Base-by-base conservation (phyloP, 2,113 vertebrate species). In the Pycnonotus jocosus region DNA sequence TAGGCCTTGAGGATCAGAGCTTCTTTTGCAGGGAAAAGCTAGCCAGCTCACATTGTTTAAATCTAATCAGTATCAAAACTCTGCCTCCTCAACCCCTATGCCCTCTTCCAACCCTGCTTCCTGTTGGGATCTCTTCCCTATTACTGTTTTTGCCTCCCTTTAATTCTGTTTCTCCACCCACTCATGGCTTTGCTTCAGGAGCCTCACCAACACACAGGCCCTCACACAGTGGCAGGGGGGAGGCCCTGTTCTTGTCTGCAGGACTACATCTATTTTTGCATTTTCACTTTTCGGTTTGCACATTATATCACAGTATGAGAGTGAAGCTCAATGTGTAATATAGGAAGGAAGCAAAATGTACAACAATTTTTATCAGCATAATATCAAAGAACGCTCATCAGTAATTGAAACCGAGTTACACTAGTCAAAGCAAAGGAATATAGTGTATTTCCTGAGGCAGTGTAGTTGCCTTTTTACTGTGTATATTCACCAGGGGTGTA, bases 331-430 rank as follows among this genome's bases (percentile, higher is more conserved):
- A 31, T 25, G 38, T 7, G 11, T 11, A 65, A 40, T 7, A 12
- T 3, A 33, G 30, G 25, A 56, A 82, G 30, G 1, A 13, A 81
- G 56, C 30, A 62, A 96, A 83, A 62, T 17, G 53, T 27, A 21
- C 70, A 69, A n/a, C 0, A 5, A 15, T 86, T 94, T 73, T 90
- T 92, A 93, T 74, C 69, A 71, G 35, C 25, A 20, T 22, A 73
- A 20, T 78, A 81, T 38, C 76, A 86, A 90, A 90, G 76, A 68
- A 61, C 88, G 91, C 81, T 73, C 82, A 53, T 60, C 47, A 56
- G 69, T 71, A 96, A 95, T 65, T 96, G 83, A 90, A 96, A 86
- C 23, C 57, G 82, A 96, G 37, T 78, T 84, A 68, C 31, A 23
- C 37, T 35, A 73, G 47, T 83, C 64, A 86, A 83, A 96, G 90